Conservation (phyloP, 2,888 invertebrate genomes). For the Nesidiocoris tenuis region DNA sequence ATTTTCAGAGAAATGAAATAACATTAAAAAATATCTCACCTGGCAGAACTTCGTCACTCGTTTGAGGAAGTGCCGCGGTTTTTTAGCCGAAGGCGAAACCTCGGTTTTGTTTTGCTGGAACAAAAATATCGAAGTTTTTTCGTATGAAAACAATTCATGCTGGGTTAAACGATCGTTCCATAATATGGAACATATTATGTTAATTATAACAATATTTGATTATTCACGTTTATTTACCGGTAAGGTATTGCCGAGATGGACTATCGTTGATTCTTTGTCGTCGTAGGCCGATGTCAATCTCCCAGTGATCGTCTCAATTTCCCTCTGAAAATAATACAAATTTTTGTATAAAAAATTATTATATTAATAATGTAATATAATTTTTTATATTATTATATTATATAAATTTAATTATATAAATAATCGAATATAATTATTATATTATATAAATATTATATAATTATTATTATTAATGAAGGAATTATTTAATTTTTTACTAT, state of each 20-base stretch:
- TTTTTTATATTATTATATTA: too few relatives aligned
- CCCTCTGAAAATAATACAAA: slow-evolving; percentile 31
- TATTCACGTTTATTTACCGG: slow-evolving; percentile 31
- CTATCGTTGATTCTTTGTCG: slow-evolving; percentile 37
- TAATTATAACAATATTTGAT: too few relatives aligned
- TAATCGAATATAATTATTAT: too few relatives aligned
- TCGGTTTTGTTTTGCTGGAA: background rate
- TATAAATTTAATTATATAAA: too few relatives aligned
- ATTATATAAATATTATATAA: too few relatives aligned
- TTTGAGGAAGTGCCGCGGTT: background rate
- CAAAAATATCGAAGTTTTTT: background rate
- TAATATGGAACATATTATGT: too few relatives aligned
- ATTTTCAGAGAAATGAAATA: too few relatives aligned
- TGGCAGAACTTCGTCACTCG: background rate
- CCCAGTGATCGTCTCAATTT: slow-evolving; percentile 45
- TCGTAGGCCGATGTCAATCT: slow-evolving; percentile 40
- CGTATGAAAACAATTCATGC: background rate
- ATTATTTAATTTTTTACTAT: too few relatives aligned
- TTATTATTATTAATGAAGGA: too few relatives aligned
- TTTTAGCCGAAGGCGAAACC: background rate
- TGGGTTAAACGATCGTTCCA: too few relatives aligned
- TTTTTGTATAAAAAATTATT: background rate
- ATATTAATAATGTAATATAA: background rate
- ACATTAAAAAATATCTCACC: too few relatives aligned
- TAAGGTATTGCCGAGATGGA: slow-evolving; percentile 42